Base-by-base conservation (phyloP, 92 coral and sea anemone genomes). In the Umimayanthus kanabou region DNA sequence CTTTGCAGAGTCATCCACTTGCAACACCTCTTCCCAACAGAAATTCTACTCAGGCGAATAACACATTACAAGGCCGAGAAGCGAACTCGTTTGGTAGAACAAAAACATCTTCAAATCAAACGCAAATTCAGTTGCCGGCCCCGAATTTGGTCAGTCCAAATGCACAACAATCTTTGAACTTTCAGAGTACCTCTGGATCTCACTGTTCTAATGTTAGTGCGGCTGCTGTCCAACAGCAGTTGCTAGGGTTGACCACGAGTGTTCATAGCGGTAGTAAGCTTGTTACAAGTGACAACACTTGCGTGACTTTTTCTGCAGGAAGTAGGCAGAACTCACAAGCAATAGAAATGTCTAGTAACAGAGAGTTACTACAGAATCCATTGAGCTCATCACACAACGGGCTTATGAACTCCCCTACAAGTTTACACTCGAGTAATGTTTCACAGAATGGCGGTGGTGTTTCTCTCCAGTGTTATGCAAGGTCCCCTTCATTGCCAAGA, bases 291-390 rank as follows among this genome's bases (percentile, higher is more conserved):
- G 45, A 45, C 18, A 83, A 83, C 45, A 83, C 87, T 13, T 69
- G 33, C 14, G 87, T 83, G 25, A 83, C 87, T 2, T 83, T 39
- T 83, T 83, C 87, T 69, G 25, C 87, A 39, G 87, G 78, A 69
- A 71, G 64, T 47, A 49, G 28, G 47, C 87, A 69, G 28, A 70
- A n/a, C 25, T 49, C 39, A 11, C 78, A 83, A 83, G 37, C 39
- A 15, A 53, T 70, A 47, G 78, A 83, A 29, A 28, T 26, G 42
- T 9, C 66, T 25, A 7, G 67, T 69, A 83, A 83, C 13, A 67
- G 78, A 8, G 67, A 26, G 28, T 29, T 83, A 4, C 76, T 69
- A 13, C 87, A 83, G 73, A 83, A 4, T 83, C 16, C 40, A 0
- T 14, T 25, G 26, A 69, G 58, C 20, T 43, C 77, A 69, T 14